These are phyloP conservation scores for Sterrhoptilus dennistouni DNA, from an alignment of 2,113 vertebrate genomes.

Conservation along the genomic window DNA sequence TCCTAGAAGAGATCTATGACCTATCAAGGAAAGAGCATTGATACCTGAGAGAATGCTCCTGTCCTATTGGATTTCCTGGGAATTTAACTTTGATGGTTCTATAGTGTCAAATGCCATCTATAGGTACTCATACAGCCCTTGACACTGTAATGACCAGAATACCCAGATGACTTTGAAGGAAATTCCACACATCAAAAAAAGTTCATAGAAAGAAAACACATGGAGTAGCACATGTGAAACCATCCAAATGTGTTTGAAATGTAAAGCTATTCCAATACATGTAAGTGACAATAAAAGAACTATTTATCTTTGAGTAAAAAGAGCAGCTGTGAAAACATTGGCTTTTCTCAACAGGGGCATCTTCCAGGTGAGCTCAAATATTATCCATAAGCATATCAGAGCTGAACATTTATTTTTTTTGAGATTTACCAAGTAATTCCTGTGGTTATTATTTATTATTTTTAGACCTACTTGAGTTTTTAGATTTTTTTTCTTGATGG, in stretches of 20 bases:
- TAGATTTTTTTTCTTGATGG: neutral
- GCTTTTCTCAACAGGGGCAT: constrained; percentile 6
- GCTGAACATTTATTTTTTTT: constrained; percentile 37
- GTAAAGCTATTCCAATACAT: constrained; percentile 11
- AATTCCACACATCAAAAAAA: constrained; percentile 2
- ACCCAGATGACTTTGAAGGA: neutral
- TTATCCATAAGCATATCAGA: constrained; percentile 18
- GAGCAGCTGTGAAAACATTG: constrained; percentile 34
- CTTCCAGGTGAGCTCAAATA: constrained; percentile 52
- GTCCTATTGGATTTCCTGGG: neutral
- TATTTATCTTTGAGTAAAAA: constrained; percentile 38
- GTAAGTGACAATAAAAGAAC: constrained; percentile 37
- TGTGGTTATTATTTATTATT: constrained; percentile 44
- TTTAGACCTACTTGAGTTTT: neutral
- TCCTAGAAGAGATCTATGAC: neutral
- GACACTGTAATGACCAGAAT: neutral
- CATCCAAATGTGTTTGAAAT: constrained; percentile 18
- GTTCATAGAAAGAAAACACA: fast-evolving
- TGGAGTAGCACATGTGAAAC: neutral
- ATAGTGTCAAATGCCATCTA: neutral
- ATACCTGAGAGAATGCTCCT: neutral
- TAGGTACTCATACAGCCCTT: neutral
- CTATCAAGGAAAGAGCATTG: neutral
- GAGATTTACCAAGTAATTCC: constrained; percentile 28
- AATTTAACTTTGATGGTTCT: neutral